Conservation (phyloP, 1,140 invertebrate genomes). For the Latrodectus geometricus region DNA sequence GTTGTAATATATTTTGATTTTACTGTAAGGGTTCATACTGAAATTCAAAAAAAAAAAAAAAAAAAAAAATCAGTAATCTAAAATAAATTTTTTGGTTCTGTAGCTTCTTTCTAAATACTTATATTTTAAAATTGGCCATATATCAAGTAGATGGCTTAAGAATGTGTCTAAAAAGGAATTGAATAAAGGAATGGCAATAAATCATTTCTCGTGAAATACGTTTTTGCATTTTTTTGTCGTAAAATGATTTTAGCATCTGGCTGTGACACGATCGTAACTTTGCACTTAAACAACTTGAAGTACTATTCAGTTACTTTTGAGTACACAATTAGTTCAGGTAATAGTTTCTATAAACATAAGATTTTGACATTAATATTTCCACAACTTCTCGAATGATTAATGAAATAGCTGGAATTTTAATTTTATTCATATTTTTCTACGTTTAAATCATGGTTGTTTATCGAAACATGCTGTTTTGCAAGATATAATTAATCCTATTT, state of each 20-base stretch:
- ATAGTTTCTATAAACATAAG: slow-evolving; percentile 1
- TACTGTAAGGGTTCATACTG: too few relatives aligned
- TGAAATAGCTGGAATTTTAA: neutral
- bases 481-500: neutral
- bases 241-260: neutral
- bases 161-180: neutral
- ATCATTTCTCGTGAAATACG: neutral
- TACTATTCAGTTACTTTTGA: neutral
- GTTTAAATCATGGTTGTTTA: neutral
- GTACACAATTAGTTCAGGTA: neutral
- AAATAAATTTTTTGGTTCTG: too few relatives aligned
- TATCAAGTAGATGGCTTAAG: neutral
- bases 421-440: neutral
- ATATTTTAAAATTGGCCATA: neutral
- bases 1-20: too few relatives aligned
- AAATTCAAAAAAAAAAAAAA: too few relatives aligned
- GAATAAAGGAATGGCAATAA: neutral
- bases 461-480: neutral
- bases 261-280: neutral
- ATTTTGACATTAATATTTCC: neutral
- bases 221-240: neutral
- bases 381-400: neutral
- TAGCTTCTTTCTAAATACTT: neutral
- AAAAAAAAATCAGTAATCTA: too few relatives aligned
- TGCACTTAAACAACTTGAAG: neutral